A percentile compares a stretch with the other conserved stretches of the same genome.
Evolutionary conservation across 2,888 invertebrate species (phyloP).

Genomic region (Aphidoletes aphidimyza): DNA sequence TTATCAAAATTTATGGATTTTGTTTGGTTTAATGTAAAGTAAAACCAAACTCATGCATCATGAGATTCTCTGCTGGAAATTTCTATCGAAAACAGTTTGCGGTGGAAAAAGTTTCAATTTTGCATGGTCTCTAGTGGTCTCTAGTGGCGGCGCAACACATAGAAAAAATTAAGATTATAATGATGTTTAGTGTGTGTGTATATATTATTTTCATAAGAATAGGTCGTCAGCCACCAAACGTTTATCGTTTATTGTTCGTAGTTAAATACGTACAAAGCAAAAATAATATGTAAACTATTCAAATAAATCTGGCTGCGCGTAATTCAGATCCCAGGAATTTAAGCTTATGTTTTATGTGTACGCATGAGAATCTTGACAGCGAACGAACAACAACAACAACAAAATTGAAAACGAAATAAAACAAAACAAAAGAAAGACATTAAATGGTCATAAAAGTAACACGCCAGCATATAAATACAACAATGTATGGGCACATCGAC

Average conservation of each 20-base stretch:
- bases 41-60: too few relatives aligned
- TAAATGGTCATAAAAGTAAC: slow-evolving; percentile 28
- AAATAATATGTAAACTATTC: not conserved
- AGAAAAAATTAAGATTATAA: too few relatives aligned
- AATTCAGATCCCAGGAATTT: slow-evolving; percentile 22
- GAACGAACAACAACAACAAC: not conserved
- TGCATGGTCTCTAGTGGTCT: too few relatives aligned
- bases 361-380: not conserved
- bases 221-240: too few relatives aligned
- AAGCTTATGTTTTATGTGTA: not conserved
- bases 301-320: slow-evolving; percentile 15
- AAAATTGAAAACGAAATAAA: not conserved
- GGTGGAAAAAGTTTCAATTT: too few relatives aligned
- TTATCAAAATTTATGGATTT: too few relatives aligned
- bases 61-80: too few relatives aligned
- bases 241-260: not conserved
- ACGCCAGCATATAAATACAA: slow-evolving; percentile 17
- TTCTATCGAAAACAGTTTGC: too few relatives aligned
- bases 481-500: not conserved
- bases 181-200: too few relatives aligned
- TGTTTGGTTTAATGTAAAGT: too few relatives aligned
- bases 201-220: too few relatives aligned
- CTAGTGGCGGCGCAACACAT: too few relatives aligned
- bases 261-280: slow-evolving; percentile 15
- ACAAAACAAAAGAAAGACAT: not conserved